Evolutionary conservation across 2,888 invertebrate species (phyloP).

Genomic region (Neelides folsomi): DNA sequence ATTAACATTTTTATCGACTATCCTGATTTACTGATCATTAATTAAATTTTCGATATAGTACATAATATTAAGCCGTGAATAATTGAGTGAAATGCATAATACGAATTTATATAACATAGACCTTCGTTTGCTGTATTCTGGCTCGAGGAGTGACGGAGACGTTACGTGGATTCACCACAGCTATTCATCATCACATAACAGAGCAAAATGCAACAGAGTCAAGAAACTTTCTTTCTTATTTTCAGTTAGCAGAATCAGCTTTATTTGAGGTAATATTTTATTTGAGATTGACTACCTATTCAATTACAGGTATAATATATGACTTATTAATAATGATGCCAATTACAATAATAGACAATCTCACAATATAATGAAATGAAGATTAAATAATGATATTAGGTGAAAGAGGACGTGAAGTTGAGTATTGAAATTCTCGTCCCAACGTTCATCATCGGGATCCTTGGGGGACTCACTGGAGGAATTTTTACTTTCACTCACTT

Average conservation of each 20-base stretch:
- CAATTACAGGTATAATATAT: not conserved
- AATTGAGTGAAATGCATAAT: too few relatives aligned
- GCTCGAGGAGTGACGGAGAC: constrained; percentile 26
- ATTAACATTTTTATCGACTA: too few relatives aligned
- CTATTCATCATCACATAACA: constrained; percentile 1
- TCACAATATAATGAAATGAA: too few relatives aligned
- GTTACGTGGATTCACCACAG: constrained; percentile 12
- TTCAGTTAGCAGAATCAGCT: constrained; percentile 25
- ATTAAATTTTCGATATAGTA: too few relatives aligned
- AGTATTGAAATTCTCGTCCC: constrained; percentile 39
- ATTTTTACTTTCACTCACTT: constrained; percentile 39
- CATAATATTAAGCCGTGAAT: too few relatives aligned
- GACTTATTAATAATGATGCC: not conserved
- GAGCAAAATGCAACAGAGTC: not conserved
- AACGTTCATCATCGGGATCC: constrained; percentile 37
- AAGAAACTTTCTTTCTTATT: constrained; percentile 6
- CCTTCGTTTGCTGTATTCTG: constrained; percentile 41
- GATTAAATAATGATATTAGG: constrained; percentile 25
- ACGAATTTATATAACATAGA: too few relatives aligned
- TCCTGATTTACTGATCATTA: too few relatives aligned
- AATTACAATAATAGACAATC: not conserved
- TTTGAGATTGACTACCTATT: not conserved
- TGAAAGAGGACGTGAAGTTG: constrained; percentile 37
- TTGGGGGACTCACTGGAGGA: constrained; percentile 39
- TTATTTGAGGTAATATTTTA: constrained; percentile 24